Evolutionary conservation across 2,888 invertebrate species (phyloP).

Genomic region (Maniola hyperantus): DNA sequence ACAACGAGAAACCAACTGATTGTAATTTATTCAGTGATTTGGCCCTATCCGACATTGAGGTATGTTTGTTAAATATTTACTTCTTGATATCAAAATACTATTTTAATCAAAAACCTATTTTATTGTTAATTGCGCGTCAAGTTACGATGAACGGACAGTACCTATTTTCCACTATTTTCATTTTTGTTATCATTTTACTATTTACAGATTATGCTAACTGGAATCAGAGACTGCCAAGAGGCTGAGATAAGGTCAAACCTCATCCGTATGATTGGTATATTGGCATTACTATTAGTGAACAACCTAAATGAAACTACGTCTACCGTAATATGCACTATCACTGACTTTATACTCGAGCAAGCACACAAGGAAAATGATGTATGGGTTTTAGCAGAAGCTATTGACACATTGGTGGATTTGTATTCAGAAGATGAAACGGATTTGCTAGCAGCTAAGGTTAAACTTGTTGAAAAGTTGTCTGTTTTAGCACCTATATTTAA

Average conservation of each 20-base stretch:
- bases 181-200: too few species aligned
- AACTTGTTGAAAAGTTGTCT: conserved; percentile 84
- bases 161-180: too few species aligned
- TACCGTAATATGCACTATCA: conserved; percentile 70
- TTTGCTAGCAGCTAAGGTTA: conserved; percentile 83
- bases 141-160: too few species aligned
- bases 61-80: conserved; percentile 40
- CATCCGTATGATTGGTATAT: conserved; percentile 81
- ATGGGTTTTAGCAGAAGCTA: conserved; percentile 88
- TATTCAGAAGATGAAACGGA: conserved; percentile 90
- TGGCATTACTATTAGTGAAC: conserved; percentile 76
- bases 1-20: conserved; percentile 56
- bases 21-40: conserved; percentile 79
- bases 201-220: conserved; percentile 80
- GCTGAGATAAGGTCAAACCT: conserved; percentile 83
- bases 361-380: conserved; percentile 84
- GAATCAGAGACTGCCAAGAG: conserved; percentile 77
- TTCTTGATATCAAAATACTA: too few species aligned
- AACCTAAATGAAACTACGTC: conserved; percentile 64
- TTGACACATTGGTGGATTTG: conserved; percentile 89
- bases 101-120: too few species aligned
- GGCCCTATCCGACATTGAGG: conserved; percentile 82
- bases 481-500: conserved; percentile 84
- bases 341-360: conserved; percentile 84
- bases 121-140: too few species aligned